Conservation (phyloP, 2,113 vertebrate species). For the Myrmecophaga tridactyla region DNA sequence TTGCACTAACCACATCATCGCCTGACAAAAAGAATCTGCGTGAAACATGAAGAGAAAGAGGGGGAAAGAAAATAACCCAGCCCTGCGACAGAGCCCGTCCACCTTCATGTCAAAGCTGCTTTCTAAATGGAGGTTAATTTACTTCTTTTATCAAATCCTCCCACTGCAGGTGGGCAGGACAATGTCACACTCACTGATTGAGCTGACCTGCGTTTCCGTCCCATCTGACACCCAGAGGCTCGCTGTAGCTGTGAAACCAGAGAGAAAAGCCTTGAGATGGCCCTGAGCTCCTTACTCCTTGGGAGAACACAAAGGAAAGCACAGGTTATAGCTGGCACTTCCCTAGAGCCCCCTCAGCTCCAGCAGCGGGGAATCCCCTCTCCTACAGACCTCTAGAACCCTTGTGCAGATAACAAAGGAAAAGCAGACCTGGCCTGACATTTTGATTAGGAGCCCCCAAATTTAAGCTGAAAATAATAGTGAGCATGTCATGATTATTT, state of each 20-base stretch:
- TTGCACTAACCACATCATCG: constrained; percentile 14
- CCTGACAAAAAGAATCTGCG: constrained; percentile 52
- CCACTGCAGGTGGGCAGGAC: constrained; percentile 55
- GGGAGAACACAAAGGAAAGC: neutral
- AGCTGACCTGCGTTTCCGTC: neutral
- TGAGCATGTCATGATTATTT: neutral
- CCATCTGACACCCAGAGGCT: constrained; percentile 4
- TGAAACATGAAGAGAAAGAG: constrained; percentile 20
- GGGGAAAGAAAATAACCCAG: neutral
- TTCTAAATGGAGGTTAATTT: constrained; percentile 55
- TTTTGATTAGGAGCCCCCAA: neutral
- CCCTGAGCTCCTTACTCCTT: neutral
- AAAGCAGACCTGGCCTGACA: neutral
- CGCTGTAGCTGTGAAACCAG: neutral
- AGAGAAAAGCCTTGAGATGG: neutral
- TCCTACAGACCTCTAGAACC: neutral
- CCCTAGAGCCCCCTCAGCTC: neutral
- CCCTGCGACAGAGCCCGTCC: neutral
- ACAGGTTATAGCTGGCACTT: neutral
- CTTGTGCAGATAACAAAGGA: neutral
- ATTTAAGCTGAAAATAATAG: neutral
- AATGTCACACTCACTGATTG: neutral
- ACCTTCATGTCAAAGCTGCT: constrained; percentile 9
- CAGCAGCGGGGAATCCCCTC: neutral
- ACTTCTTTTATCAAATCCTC: constrained; percentile 54